Base-by-base conservation (phyloP, 2,888 invertebrate genomes). In the Ischnus inquisitorius region DNA sequence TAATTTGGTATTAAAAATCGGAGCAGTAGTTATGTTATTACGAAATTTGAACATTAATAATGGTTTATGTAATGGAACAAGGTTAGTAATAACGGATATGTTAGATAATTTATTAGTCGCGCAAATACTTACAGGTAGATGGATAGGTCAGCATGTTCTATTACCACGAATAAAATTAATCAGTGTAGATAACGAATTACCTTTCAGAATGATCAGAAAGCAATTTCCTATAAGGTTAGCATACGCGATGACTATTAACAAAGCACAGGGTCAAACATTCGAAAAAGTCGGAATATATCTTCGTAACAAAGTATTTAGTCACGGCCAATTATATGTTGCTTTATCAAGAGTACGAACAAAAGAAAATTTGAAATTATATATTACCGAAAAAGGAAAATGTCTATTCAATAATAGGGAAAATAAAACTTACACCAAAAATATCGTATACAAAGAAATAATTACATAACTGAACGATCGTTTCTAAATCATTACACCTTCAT, bases 261-360 rank as follows among this genome's bases (percentile, higher is more conserved):
- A 72, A 72, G 60, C 60, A 1, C 72, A 72, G 6, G 72, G 72
- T 6, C 60, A 72, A 43, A 60, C 72, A 8, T 72, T 72, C 4
- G 69, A 78, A 3, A 78, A 28, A 78, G 69, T 78, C 28, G 85
- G 82, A 14, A 10, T 86, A 48, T 71, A 86, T 68, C 67, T 86
- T 28, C 43, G 71, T 14, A 60, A 72, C 22, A 14, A 51, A 0
- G 57, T 81, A 28, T 85, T 85, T 72, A 77, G 74, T 46, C 83
- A 86, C 60, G 85, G 83, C 22, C 83, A 86, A 34, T 57, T 85
- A 10, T 83, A 85, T 51, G 83, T 85, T 16, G 83, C 74, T 25
- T 46, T 67, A 25, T 82, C 82, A 43, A 51, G 83, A 14, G 80
- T 75, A 25, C 60, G 81, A 28, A 48, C 14, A 14, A 62, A 28